A percentile compares a stretch with the other conserved stretches of the same genome.
These are phyloP conservation scores for Pardalotus punctatus DNA, from an alignment of 2,113 vertebrate species.

Conservation along the genomic window DNA sequence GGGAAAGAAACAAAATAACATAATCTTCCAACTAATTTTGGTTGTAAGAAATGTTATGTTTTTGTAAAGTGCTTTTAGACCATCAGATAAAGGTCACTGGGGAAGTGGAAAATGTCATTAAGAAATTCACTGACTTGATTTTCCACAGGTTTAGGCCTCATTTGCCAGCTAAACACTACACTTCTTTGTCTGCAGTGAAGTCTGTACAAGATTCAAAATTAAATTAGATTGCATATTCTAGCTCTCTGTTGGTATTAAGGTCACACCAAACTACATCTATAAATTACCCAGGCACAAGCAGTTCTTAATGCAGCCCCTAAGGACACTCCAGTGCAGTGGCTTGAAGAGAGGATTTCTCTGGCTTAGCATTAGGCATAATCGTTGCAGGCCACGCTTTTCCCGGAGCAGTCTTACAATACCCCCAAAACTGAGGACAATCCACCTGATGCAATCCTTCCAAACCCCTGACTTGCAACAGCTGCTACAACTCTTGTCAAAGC, in stretches of 20 bases:
- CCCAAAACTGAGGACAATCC: not conserved
- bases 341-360: slow-evolving; percentile 43
- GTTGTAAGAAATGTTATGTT: slow-evolving; percentile 19
- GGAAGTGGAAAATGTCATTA: slow-evolving; percentile 55
- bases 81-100: slow-evolving; percentile 43
- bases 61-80: slow-evolving; percentile 49
- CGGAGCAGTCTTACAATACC: not conserved
- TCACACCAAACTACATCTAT: slow-evolving; percentile 53
- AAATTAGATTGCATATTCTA: slow-evolving; percentile 58
- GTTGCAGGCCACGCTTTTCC: not conserved
- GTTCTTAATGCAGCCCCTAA: slow-evolving; percentile 45
- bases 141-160: slow-evolving; percentile 53
- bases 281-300: slow-evolving; percentile 35
- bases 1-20: slow-evolving; percentile 7
- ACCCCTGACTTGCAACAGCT: not conserved
- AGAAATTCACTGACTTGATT: slow-evolving; percentile 57
- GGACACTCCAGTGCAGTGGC: slow-evolving; percentile 19
- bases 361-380: slow-evolving; percentile 38
- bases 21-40: slow-evolving; percentile 20
- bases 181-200: slow-evolving; percentile 29
- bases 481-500: not conserved
- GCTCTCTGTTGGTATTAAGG: slow-evolving; percentile 59
- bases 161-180: slow-evolving; percentile 45
- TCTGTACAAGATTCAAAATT: slow-evolving; percentile 42
- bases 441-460: not conserved